phyloP scores from a whole-genome alignment of 2,113 vertebrate genomes.

The Tetrao urogallus region DNA sequence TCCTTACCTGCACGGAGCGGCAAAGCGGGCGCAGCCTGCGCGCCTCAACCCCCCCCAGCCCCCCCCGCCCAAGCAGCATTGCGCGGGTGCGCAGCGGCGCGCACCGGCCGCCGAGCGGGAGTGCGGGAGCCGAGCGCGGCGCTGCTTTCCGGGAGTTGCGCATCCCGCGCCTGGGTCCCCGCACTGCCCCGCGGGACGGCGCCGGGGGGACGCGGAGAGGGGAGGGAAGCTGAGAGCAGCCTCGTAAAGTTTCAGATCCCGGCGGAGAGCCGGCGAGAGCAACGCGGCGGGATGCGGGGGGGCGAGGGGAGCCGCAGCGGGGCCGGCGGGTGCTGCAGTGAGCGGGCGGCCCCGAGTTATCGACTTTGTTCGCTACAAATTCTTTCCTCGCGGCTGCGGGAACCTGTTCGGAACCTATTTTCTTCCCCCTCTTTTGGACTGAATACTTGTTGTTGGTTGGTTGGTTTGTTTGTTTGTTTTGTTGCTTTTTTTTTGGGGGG shows the following conservation, averaged over 20 bases:
- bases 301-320: no score
- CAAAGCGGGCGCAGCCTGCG: background rate
- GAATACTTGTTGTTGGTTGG: no score
- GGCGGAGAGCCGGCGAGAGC: background rate
- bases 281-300: no score
- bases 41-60: no score
- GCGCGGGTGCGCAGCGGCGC: slow-evolving; percentile 41
- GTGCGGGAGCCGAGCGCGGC: background rate
- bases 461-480: no score
- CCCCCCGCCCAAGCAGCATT: no score
- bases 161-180: background rate
- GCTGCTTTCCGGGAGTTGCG: background rate
- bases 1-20: slow-evolving; percentile 29
- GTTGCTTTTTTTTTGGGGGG: no score
- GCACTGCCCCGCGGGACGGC: no score
- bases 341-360: background rate
- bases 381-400: background rate
- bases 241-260: no score
- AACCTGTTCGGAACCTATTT: background rate
- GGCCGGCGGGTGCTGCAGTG: background rate
- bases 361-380: background rate
- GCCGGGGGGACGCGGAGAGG: no score
- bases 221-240: no score
- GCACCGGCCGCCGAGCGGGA: background rate
- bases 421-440: background rate